Evolutionary conservation across 1,140 invertebrate species (phyloP), one percentile per base, ranked within the genome.

Genomic region (Lineus longissimus): DNA sequence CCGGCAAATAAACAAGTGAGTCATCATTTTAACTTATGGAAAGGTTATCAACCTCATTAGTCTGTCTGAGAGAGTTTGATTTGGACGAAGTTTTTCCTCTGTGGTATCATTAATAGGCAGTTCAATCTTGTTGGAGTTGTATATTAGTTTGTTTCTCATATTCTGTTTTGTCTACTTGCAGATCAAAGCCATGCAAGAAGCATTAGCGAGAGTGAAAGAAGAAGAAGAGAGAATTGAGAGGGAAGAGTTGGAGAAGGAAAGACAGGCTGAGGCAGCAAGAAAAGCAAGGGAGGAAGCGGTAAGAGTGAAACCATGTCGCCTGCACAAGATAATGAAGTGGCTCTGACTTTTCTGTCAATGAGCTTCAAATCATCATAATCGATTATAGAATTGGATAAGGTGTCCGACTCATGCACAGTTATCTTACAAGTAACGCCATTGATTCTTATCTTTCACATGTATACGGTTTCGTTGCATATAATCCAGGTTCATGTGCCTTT

Each of bases 181-280:
- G 73, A 17, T 76, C 30, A 66, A 70, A 29, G 64, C 65, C 4
- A 69, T 77, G 23, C 75, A 72, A 67, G 75, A 86, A 66, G 86
- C 84, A 19, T 64, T 76, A 79, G 84, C 91, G n/a, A 91, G 91
- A 58, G 61, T 71, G n/a, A 70, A 81, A 77, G 93, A 95, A 80
- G 93, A 94, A 74, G 92, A 96, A 81, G 93, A 96, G 76, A 85
- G 87, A 59, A 72, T 87, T 25, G 82, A 87, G 67, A 85, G 83
- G 66, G 89, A 94, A 79, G 91, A 94, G 78, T 72, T 77, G 59
- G 73, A 75, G 60, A 70, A 64, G 45, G 59, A 68, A 43, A 47
- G 63, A 59, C 61, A 64, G 56, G 72, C 70, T 58, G 76, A 79
- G 59, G 79, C 78, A 58, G 64, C 63, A 25, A 64, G 65, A 25